These are phyloP conservation scores for Cryptophagus acutangulus DNA, from an alignment of 2,888 invertebrate species.

Conservation along the genomic window DNA sequence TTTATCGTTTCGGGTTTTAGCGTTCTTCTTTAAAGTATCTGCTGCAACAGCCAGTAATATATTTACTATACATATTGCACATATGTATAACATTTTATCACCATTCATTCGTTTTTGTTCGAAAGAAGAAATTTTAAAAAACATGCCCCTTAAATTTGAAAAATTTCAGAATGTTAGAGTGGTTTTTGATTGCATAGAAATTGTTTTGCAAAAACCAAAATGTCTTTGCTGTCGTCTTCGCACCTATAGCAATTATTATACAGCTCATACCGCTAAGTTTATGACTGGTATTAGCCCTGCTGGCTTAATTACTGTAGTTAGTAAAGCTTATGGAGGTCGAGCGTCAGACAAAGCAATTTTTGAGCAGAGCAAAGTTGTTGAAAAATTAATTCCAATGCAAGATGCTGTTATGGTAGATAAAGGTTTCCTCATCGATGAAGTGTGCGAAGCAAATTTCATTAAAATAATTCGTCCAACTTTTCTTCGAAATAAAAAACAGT, in stretches of 20 bases:
- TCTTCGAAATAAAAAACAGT: conserved; percentile 16
- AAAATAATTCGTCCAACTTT: conserved; percentile 19
- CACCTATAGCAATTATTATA: conserved; percentile 22
- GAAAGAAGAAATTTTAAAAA: conserved; percentile 11
- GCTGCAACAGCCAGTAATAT: no score
- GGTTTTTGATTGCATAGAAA: conserved; percentile 14
- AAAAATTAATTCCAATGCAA: conserved; percentile 2
- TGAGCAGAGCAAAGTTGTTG: conserved; percentile 10
- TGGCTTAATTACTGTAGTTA: conserved; percentile 14
- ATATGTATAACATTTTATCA: no score
- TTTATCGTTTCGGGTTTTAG: no score
- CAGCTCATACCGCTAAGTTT: conserved; percentile 13
- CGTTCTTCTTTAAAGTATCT: no score
- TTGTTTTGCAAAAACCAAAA: conserved; percentile 10
- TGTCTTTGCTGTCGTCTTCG: conserved; percentile 13
- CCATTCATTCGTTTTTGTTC: no score
- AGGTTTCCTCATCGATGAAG: conserved; percentile 5
- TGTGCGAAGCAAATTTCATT: conserved; percentile 12
- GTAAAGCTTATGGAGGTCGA: conserved; percentile 9
- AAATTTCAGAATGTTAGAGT: conserved; percentile 11
- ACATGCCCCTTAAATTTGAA: conserved; percentile 13
- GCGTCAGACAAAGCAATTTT: conserved; percentile 16
- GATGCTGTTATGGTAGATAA: conserved; percentile 22
- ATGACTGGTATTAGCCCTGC: conserved; percentile 14
- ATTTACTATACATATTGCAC: no score